Conservation (phyloP, 2,797 vertebrate species). For the Hirundo rustica region DNA sequence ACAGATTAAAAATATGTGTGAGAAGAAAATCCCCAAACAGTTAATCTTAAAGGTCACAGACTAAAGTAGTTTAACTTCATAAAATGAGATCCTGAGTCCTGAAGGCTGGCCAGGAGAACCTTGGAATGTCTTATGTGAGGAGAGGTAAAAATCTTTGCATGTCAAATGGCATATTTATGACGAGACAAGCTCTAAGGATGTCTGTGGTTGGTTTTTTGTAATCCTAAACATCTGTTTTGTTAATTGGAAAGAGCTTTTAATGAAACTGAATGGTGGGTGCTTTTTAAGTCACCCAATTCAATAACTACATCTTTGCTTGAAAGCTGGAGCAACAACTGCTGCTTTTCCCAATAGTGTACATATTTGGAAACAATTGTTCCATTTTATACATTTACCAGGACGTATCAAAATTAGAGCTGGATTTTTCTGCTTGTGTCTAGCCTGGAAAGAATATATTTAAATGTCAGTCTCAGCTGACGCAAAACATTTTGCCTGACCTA, state of each 20-base stretch:
- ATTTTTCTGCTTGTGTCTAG: conserved; percentile 20
- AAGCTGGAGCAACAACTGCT: conserved; percentile 18
- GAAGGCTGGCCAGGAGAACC: conserved; percentile 45
- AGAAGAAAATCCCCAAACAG: conserved; percentile 39
- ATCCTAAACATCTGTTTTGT: conserved; percentile 62
- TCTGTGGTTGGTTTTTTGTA: conserved; percentile 46
- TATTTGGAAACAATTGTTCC: conserved; percentile 29
- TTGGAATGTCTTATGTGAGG: conserved; percentile 28
- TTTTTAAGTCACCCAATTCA: conserved; percentile 52
- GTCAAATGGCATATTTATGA: conserved; percentile 60
- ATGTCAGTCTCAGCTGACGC: conserved; percentile 36
- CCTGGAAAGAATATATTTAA: conserved; percentile 51
- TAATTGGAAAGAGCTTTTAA: conserved; percentile 45
- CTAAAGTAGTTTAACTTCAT: conserved; percentile 51
- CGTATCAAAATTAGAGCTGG: conserved; percentile 27
- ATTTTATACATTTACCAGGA: conserved; percentile 36
- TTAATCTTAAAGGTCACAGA: conserved; percentile 37
- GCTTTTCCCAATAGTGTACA: neutral
- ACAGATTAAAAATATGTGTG: conserved; percentile 25
- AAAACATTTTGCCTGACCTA: conserved; percentile 55
- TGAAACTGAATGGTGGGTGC: conserved; percentile 16
- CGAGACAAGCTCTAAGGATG: conserved; percentile 53
- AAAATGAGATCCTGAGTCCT: conserved; percentile 14
- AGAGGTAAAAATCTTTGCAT: conserved; percentile 58
- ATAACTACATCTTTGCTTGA: conserved; percentile 23